Evolutionary conservation across 2,797 vertebrate species (phyloP).

Genomic region (Phalloptychus januarius): DNA sequence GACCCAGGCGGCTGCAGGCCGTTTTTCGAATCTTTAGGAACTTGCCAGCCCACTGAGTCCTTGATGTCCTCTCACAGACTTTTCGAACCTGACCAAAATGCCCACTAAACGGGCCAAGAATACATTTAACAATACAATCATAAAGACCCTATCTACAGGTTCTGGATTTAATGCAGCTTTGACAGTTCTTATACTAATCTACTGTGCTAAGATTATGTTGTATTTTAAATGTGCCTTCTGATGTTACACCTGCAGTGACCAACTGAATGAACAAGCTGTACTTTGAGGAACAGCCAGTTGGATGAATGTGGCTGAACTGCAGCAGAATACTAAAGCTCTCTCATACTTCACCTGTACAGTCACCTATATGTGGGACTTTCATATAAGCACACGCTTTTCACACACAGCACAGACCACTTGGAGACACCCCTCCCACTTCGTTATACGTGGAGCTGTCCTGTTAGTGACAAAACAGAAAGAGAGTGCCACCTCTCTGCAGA

Average conservation of each 20-base stretch:
- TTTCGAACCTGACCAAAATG: conserved; percentile 82
- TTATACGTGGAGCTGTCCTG: no score
- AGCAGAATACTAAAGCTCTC: neutral
- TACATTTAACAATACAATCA: neutral
- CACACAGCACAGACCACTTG: no score
- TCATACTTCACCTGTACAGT: no score
- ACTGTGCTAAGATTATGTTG: neutral
- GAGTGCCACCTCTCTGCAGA: no score
- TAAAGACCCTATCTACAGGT: neutral
- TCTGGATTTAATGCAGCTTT: neutral
- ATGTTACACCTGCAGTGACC: neutral
- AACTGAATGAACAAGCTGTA: neutral
- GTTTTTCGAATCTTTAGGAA: conserved; percentile 73
- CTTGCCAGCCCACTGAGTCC: conserved; percentile 78
- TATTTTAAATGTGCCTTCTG: neutral
- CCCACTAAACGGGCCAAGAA: conserved; percentile 66
- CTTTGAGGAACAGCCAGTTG: no score
- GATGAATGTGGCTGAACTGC: neutral
- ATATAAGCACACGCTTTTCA: no score
- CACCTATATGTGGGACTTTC: no score
- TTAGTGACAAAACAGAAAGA: no score
- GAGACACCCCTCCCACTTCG: no score
- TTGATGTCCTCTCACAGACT: conserved; percentile 72
- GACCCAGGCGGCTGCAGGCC: conserved; percentile 74
- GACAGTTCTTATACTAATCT: neutral